Evolutionary conservation across 2,113 vertebrate species (phyloP), one percentile per base, ranked within the genome.

Genomic region (Ceuthmochares aereus): DNA sequence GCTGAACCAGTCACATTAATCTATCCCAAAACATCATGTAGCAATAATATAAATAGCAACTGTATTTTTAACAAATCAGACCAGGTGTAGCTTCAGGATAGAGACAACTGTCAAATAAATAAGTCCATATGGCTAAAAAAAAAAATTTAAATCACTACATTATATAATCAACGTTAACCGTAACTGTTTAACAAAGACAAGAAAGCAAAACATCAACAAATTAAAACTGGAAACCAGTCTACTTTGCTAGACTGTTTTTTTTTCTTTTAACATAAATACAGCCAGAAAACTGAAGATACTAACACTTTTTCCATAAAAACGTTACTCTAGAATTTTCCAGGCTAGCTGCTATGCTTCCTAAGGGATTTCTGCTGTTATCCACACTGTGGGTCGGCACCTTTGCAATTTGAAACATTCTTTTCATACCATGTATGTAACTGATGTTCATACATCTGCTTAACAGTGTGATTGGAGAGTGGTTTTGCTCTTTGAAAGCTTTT

Each of bases 31-130:
- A 91, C 15, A 87, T 12, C 22, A 37, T 0, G 26, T n/a, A 87
- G 67, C 85, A 95, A 37, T 85, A 93, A 79, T n/a, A 96, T 76
- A 95, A 97, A 95, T 29, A 93, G 63, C 49, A 91, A 90, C 54
- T 63, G 42, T 56, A 55, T 49, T 86, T 95, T 92, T 80, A 87
- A 94, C 74, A 54, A 73, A 94, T 78, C 83, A 97, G 58, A 36
- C 64, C 43, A 79, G 12, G 32, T 67, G 40, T 79, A 87, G 30
- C 43, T 91, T 93, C 60, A 81, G 47, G 40, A 81, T 34, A 88
- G 51, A 93, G 62, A 82, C 84, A 87, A 84, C 12, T n/a, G 77
- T 79, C 75, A 95, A 97, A 98, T 85, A 97, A 97, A 97, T 95
- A 79, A 90, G 81, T 51, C 18, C n/a, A 58, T 63, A 86, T 3